Base-by-base conservation (phyloP, 1,140 invertebrate species). In the Drosophila pectinifera region DNA sequence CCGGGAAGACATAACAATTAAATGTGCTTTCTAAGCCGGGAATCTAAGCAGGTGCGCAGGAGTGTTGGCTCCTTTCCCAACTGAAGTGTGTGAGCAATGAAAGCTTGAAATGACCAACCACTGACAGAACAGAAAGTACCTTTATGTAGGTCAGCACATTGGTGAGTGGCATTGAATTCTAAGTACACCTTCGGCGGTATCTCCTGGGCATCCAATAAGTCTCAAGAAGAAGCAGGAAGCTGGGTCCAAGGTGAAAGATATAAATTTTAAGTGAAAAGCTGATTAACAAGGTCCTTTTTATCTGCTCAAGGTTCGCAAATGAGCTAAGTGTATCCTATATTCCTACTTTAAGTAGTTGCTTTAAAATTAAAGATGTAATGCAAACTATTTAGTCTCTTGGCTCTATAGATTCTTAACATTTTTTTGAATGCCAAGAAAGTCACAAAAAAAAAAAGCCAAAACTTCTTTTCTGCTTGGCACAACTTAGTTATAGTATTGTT, bases 1-100 rank as follows among this genome's bases (percentile, higher is more conserved):
- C 49, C 64, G 68, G 67, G 65, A 70, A 70, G 69, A 70, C 67
- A 70, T 46, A 70, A 70, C 64, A 70, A 70, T 70, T 56, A 70
- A 70, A 56, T 57, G 64, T 56, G 64, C 45, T 65, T 65, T 65
- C 64, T 65, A 64, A 65, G 61, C 58, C 59, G 26, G 39, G 26
- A 34, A 51, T 36, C 51, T 46, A 51, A 65, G 43, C 45, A 22
- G 61, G 34, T 34, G 20, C 18, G 28, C 42, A 28, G 36, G 42
- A 46, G 22, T 8, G 20, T 39, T 6, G 14, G 31, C 24, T 22
- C 4, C 28, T 34, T 54, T 41, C 4, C 7, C 18, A 1, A 34
- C 28, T 8, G 34, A 39, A 39, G 16, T 34, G 3, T n/a, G 16
- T 16, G 6, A 28, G 13, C 22, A n/a, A n/a, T n/a, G n/a, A n/a